phyloP scores from a whole-genome alignment of 2,797 vertebrate genomes.

The Esox masquinongy region DNA sequence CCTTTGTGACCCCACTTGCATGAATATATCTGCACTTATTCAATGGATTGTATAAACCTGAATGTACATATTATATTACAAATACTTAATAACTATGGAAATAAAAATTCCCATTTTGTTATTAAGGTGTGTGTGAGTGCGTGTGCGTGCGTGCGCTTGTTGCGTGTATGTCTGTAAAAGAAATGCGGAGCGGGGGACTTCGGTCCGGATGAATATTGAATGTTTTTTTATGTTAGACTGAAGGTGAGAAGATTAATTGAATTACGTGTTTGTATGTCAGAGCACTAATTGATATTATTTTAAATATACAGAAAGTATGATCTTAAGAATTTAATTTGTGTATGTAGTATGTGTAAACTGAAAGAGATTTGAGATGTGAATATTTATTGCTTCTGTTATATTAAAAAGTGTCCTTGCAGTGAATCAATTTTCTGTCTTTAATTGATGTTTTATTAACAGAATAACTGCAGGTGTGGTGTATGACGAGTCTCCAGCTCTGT shows the following conservation, averaged over 20 bases:
- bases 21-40: constrained; percentile 80
- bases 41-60: constrained; percentile 81
- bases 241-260: constrained; percentile 64
- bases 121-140: constrained; percentile 66
- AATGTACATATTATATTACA: constrained; percentile 83
- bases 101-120: constrained; percentile 66
- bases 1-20: constrained; percentile 74
- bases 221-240: constrained; percentile 68
- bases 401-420: constrained; percentile 84
- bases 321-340: constrained; percentile 71
- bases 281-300: constrained; percentile 76
- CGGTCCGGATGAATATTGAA: constrained; percentile 61
- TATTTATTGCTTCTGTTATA: constrained; percentile 86
- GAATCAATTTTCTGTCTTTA: constrained; percentile 51
- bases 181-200: constrained; percentile 50
- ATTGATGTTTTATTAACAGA: neutral
- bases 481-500: neutral
- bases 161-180: constrained; percentile 12
- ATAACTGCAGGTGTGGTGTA: neutral
- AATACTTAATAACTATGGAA: constrained; percentile 75
- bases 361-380: constrained; percentile 79
- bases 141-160: neutral
- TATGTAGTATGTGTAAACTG: constrained; percentile 74
- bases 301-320: constrained; percentile 62
- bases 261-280: constrained; percentile 68